Conservation (phyloP, 2,797 vertebrate species). For the Tolypeutes matacus region DNA sequence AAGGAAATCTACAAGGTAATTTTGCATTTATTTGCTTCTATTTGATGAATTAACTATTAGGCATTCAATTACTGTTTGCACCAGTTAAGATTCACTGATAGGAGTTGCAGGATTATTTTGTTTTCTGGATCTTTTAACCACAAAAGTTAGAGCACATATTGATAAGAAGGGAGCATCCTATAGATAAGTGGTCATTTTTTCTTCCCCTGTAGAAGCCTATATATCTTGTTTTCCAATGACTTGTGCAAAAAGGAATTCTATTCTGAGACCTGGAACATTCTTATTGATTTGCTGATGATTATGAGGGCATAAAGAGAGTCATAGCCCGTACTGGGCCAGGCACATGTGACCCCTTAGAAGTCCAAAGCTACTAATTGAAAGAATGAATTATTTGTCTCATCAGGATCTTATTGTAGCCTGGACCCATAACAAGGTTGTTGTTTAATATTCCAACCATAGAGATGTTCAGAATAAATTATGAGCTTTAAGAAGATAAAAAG, state of each 20-base stretch:
- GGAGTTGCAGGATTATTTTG: neutral
- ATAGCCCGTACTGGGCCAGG: neutral
- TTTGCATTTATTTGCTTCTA: slow-evolving; percentile 70
- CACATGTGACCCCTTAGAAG: neutral
- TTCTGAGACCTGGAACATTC: neutral
- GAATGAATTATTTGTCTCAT: neutral
- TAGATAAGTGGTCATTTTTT: neutral
- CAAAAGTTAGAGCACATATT: neutral
- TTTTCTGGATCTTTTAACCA: neutral
- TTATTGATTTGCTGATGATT: neutral
- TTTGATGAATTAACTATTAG: slow-evolving; percentile 4
- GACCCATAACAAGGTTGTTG: neutral
- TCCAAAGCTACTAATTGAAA: neutral
- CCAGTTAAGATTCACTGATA: neutral
- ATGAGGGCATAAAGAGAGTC: neutral
- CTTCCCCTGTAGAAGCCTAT: neutral
- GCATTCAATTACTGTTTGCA: neutral
- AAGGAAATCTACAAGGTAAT: slow-evolving; percentile 94
- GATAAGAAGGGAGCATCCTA: neutral
- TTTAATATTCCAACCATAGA: neutral
- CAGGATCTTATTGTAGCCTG: neutral
- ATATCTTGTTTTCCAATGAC: neutral
- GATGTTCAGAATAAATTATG: neutral
- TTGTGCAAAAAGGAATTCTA: neutral
- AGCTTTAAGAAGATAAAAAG: slow-evolving; percentile 3